Conservation (phyloP, 1,140 invertebrate species). For the Formica exsecta region DNA sequence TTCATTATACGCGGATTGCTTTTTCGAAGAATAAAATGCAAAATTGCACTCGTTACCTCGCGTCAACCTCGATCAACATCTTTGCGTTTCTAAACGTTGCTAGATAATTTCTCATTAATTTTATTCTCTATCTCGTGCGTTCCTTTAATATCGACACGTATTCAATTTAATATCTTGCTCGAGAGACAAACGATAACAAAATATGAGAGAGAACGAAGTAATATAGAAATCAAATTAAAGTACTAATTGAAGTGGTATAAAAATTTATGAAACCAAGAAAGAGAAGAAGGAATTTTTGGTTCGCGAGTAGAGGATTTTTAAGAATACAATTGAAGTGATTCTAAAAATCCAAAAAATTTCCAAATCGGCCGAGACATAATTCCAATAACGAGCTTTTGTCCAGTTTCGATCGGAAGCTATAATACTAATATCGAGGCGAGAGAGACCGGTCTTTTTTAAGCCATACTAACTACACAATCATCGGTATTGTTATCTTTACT, state of each 20-base stretch:
- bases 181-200: neutral
- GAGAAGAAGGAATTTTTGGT: neutral
- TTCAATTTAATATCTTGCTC: neutral
- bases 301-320: neutral
- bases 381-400: conserved; percentile 73
- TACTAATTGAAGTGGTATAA: neutral
- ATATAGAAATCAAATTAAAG: neutral
- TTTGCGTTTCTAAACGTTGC: neutral
- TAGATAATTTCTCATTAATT: conserved; percentile 6
- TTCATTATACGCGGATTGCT: conserved; percentile 11
- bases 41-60: neutral
- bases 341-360: conserved; percentile 23
- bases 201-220: neutral
- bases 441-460: neutral
- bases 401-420: conserved; percentile 65
- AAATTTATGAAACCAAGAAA: neutral
- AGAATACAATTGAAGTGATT: neutral
- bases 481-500: conserved; percentile 40
- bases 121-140: neutral
- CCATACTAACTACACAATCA: conserved; percentile 46
- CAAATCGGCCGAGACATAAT: conserved; percentile 57
- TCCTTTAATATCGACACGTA: neutral
- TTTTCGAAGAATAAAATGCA: neutral
- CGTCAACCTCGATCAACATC: neutral
- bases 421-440: conserved; percentile 35